phyloP scores from a whole-genome alignment of 2,113 vertebrate genomes.

The Ascaphus truei region DNA sequence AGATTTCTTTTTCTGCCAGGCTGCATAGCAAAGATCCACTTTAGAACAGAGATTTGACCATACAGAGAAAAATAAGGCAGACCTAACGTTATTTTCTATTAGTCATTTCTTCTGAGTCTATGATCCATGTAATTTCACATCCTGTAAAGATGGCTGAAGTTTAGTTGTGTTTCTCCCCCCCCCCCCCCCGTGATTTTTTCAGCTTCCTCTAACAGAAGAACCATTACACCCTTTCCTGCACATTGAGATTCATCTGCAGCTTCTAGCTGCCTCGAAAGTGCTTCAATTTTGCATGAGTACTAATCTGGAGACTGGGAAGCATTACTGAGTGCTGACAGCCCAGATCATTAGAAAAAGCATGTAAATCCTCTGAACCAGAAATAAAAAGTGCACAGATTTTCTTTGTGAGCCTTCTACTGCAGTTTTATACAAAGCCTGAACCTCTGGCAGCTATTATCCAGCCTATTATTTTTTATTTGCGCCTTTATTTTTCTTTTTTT shows the following conservation, averaged over 20 bases:
- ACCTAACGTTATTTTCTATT: too few species aligned
- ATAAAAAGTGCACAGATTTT: slow-evolving; percentile 68
- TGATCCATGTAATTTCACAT: background rate
- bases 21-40: too few species aligned
- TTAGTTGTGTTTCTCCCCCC: background rate
- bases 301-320: slow-evolving; percentile 73
- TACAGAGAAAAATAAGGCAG: too few species aligned
- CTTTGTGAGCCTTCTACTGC: slow-evolving; percentile 56
- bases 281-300: slow-evolving; percentile 84
- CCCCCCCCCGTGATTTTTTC: slow-evolving; percentile 50
- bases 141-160: background rate
- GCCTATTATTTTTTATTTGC: slow-evolving; percentile 21
- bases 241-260: slow-evolving; percentile 63
- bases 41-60: too few species aligned
- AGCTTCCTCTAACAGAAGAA: slow-evolving; percentile 58
- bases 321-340: slow-evolving; percentile 61
- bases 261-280: slow-evolving; percentile 62
- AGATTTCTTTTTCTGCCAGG: too few species aligned
- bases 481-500: slow-evolving; percentile 11
- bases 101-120: background rate
- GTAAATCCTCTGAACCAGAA: slow-evolving; percentile 77
- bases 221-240: slow-evolving; percentile 58
- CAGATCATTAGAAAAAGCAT: slow-evolving; percentile 71
- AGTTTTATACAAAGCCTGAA: slow-evolving; percentile 55
- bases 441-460: slow-evolving; percentile 39